Conservation (phyloP, 2,797 vertebrate genomes). For the Siniperca obscura region DNA sequence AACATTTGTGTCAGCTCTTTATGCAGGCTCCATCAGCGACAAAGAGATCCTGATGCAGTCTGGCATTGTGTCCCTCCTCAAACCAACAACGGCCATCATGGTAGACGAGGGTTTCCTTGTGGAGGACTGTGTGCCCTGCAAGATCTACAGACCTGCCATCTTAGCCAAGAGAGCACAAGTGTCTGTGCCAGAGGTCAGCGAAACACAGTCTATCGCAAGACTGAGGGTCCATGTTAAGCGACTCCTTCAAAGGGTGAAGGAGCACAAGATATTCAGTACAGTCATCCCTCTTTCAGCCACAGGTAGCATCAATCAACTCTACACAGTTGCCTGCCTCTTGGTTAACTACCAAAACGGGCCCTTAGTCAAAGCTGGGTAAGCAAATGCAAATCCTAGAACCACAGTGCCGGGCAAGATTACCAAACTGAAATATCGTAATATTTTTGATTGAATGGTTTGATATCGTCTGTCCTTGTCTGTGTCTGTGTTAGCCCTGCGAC, state of each 20-base stretch:
- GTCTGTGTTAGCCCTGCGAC: too few species aligned
- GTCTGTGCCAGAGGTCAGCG: not conserved
- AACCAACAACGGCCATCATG: conserved; percentile 5
- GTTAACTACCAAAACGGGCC: not conserved
- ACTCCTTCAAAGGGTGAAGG: not conserved
- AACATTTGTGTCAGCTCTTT: conserved; percentile 22
- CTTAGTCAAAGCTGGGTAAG: too few species aligned
- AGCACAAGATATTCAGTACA: not conserved
- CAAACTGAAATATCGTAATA: too few species aligned
- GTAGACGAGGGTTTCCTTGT: conserved; percentile 1
- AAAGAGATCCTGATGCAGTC: conserved; percentile 2
- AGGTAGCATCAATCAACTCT: conserved; percentile 14
- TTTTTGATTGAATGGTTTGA: too few species aligned
- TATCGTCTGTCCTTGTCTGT: too few species aligned
- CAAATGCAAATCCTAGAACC: too few species aligned
- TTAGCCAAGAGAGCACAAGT: not conserved
- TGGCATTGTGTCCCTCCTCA: not conserved
- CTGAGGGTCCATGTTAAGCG: conserved; percentile 6
- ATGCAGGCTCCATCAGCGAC: conserved; percentile 7
- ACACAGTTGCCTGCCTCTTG: not conserved
- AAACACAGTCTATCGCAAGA: not conserved
- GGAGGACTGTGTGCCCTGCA: conserved; percentile 1
- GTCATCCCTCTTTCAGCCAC: not conserved
- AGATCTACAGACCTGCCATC: not conserved
- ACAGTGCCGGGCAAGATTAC: too few species aligned